Evolutionary conservation across 1,140 invertebrate genomes (phyloP).

Genomic region (Lordiphosa stackelbergi): DNA sequence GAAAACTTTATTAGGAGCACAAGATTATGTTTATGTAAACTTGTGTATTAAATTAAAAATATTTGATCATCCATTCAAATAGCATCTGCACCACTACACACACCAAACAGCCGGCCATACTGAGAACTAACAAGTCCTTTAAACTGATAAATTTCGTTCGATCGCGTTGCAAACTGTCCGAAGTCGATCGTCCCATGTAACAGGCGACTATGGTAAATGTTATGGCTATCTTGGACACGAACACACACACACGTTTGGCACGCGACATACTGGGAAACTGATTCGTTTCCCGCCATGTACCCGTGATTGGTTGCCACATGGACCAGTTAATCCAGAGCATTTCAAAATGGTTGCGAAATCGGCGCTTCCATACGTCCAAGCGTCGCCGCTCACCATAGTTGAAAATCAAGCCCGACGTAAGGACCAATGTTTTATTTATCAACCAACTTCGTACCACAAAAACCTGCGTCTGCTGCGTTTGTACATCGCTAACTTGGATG

Average conservation of each 20-base stretch:
- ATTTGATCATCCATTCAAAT: not conserved
- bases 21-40: no score
- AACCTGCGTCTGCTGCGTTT: conserved; percentile 27
- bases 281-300: conserved; percentile 30
- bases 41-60: no score
- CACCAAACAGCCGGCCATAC: not conserved
- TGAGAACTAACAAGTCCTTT: not conserved
- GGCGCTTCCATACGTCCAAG: not conserved
- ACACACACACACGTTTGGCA: conserved; percentile 31
- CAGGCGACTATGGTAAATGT: conserved; percentile 1
- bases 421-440: conserved; percentile 3
- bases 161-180: conserved; percentile 11
- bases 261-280: conserved; percentile 19
- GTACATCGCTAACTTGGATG: conserved; percentile 36
- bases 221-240: conserved; percentile 20
- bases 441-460: conserved; percentile 34
- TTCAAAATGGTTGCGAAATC: conserved; percentile 22
- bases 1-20: no score
- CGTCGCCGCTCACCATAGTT: not conserved
- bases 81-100: not conserved
- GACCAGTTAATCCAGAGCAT: conserved; percentile 39
- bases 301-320: conserved; percentile 40
- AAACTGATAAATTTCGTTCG: not conserved
- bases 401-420: conserved; percentile 19
- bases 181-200: conserved; percentile 6